Evolutionary conservation across 2,888 invertebrate genomes (phyloP), one percentile per base, ranked within the genome.

Genomic region (Phragmatobia fuliginosa): DNA sequence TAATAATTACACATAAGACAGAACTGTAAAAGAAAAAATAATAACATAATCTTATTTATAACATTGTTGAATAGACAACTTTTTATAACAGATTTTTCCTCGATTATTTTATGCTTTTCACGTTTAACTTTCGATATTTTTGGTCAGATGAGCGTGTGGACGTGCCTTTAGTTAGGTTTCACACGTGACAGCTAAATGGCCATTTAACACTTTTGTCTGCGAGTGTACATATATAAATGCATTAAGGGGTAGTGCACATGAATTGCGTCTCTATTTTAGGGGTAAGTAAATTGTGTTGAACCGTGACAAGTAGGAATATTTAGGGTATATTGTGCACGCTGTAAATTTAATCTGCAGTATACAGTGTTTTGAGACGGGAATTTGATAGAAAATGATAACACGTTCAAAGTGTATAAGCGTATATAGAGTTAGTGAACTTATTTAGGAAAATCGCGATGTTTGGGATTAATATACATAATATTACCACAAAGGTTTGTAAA

Each of bases 151-250:
- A 45, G 3, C 36, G 72, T 71, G 66, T 74, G 61, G 77, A 78
- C 68, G 73, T 77, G 14, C 36, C 41, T 49, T 49, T 41, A 77
- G 77, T 72, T 74, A 60, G 32, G 62, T 71, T 74, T 72, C 64
- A 71, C 75, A 63, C 61, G 68, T 76, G 71, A 78, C 76, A 78
- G 79, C 77, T 85, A 83, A 84, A 81, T 76, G 77, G 70, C 67
- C 74, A 82, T 75, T 84, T 85, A 84, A 74, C 84, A 68, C 82
- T 76, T 76, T 67, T 61, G 78, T 76, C 78, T 58, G 79, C 80
- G 78, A 61, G 66, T 75, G 78, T 81, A 80, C 77, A 74, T 76
- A 83, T 81, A 83, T 80, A 81, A 81, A 78, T 78, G 74, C 74
- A 71, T 77, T 72, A 75, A 72, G 75, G 75, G 66, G 62, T 69